Evolutionary conservation across 2,113 vertebrate species (phyloP).

Genomic region (Odontophorus gujanensis): DNA sequence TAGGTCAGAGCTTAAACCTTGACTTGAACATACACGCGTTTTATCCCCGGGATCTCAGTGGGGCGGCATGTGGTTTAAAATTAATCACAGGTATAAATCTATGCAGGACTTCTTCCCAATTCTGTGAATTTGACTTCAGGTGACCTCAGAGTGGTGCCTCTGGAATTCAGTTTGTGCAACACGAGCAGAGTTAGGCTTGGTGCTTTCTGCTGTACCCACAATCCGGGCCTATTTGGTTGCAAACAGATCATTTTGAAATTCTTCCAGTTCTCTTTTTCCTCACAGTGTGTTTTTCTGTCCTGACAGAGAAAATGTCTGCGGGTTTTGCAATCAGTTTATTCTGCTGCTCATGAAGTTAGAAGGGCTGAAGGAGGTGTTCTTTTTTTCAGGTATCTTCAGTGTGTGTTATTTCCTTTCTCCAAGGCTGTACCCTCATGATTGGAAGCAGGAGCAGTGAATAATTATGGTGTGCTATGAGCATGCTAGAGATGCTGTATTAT

Average conservation of each 20-base stretch:
- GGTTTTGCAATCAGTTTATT: not conserved
- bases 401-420: not conserved
- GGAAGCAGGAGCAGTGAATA: not conserved
- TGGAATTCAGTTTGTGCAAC: not conserved
- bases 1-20: not conserved
- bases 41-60: not conserved
- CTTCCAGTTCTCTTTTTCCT: not conserved
- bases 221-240: not conserved
- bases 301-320: not conserved
- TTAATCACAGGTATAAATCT: not conserved
- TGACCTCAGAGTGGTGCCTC: not conserved
- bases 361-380: not conserved
- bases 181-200: not conserved
- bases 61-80: not conserved
- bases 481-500: not conserved
- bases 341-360: not conserved
- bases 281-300: not conserved
- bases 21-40: not conserved
- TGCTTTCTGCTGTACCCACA: not conserved
- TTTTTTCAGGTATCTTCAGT: not conserved
- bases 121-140: not conserved
- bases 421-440: not conserved
- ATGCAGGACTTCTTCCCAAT: not conserved
- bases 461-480: not conserved
- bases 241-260: not conserved